These are phyloP conservation scores for Andrena haemorrhoa DNA, from an alignment of 2,888 invertebrate genomes.

Conservation along the genomic window DNA sequence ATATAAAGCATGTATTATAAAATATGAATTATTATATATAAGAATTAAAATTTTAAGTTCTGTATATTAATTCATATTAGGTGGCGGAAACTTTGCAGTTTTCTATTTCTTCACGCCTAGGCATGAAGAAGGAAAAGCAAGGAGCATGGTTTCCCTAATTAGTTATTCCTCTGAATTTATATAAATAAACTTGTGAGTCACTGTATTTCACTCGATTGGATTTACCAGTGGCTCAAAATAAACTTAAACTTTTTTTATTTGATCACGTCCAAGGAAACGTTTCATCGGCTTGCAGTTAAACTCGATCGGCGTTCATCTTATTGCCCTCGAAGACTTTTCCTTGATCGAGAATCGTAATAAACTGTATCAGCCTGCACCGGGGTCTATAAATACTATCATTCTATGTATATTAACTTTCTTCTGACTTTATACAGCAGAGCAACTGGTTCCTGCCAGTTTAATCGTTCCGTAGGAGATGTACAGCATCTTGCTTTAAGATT, in stretches of 20 bases:
- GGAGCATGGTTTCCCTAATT: too few relatives aligned
- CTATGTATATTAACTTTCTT: slow-evolving; percentile 39
- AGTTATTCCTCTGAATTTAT: too few relatives aligned
- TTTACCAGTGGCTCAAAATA: slow-evolving; percentile 2
- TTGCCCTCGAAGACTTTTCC: slow-evolving; percentile 21
- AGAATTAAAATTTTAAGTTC: too few relatives aligned
- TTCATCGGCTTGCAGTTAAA: slow-evolving; percentile 24
- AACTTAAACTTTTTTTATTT: not conserved
- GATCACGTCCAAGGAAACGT: not conserved
- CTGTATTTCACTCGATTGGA: not conserved
- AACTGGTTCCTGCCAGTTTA: slow-evolving; percentile 5
- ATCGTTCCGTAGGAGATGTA: not conserved
- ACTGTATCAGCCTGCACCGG: slow-evolving; percentile 12
- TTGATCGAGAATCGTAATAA: slow-evolving; percentile 9
- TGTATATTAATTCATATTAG: too few relatives aligned
- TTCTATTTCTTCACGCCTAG: too few relatives aligned
- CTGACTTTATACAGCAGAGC: not conserved
- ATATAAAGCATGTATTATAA: too few relatives aligned
- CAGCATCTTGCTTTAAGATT: not conserved
- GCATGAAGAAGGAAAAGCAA: too few relatives aligned
- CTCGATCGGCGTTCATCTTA: slow-evolving; percentile 32
- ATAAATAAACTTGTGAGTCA: too few relatives aligned
- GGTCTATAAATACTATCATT: not conserved
- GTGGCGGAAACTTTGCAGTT: too few relatives aligned
- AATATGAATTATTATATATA: too few relatives aligned